Base-by-base conservation (phyloP, 2,113 vertebrate species). In the Onychorhynchus coronatus region DNA sequence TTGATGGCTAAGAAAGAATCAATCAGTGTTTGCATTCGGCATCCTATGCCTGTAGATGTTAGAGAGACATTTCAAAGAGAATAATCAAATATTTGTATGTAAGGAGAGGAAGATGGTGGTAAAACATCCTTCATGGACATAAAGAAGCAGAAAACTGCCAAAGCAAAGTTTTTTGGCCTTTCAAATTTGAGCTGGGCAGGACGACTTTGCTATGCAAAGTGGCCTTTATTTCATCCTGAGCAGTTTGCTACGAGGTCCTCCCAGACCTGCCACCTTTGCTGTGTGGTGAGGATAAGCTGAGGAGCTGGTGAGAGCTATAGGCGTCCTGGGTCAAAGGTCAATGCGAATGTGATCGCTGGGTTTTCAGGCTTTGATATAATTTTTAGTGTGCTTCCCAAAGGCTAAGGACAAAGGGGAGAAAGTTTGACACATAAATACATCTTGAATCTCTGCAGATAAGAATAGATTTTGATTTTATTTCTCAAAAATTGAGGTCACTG, bases 401-500 rank as follows among this genome's bases (percentile, higher is more conserved):
- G 96, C 93, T 96, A 93, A 92, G 91, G 97, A 95, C 88, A 92
- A 88, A 66, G 77, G 65, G 76, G 91, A 91, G 56, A 93, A 97
- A 89, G 89, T 84, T 66, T 95, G 89, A 97, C 95, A 97, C 93
- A 65, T 96, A 98, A 98, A 98, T 98, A 97, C 88, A 74, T 97
- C 96, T 95, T 70, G 37, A 88, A 91, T 97, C 96, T 97, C 96
- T 90, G 95, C 97, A 95, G 96, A 97, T 96, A 97, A 97, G 72
- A 85, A 81, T 86, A 89, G 89, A 62, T 97, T 98, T 98, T 97
- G 91, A 97, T 92, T 98, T 98, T 73, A 95, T 93, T 96, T 98
- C 92, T 97, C 85, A 96, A 97, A 98, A 97, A 97, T 97, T 93
- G 97, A 98, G 97, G 97, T 98, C 96, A 83, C 89, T 37, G 78